Base-by-base conservation (phyloP, 1,140 invertebrate genomes). In the Lordiphosa collinella region DNA sequence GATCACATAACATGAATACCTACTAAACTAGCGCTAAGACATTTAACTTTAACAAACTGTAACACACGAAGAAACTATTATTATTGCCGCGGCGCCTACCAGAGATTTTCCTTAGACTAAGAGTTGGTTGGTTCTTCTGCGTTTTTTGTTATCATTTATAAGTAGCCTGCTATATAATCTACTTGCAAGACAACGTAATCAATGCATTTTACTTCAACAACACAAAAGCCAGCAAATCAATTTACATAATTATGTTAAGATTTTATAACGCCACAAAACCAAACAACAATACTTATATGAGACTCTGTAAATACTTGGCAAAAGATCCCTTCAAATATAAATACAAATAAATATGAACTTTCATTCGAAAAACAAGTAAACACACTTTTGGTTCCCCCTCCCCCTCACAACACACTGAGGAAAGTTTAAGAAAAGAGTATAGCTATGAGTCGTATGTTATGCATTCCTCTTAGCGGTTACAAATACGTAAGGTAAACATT, bases 241-340 rank as follows among this genome's bases (percentile, higher is more conserved):
- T 66, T 79, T 79, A 62, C 62, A 85, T 86, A 86, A 70, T 86
- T 85, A 85, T 74, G 79, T 85, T 85, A 85, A 85, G 79, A 80
- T 85, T 85, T 85, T 85, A 86, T 79, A 85, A 85, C 66, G 73
- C 70, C 71, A 70, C 59, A 62, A 70, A 60, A 70, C 56, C 56
- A 70, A 63, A 48, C 16, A 55, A 22, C 16, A 10, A 51, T 49
- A 76, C 55, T 54, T 58, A 61, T 59, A 71, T 62, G 54, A 73
- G 60, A 69, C 76, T 75, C 60, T 80, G 76, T 80, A 80, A 80
- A 84, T 84, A 79, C 50, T 60, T 79, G 54, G 78, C 53, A 66
- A 57, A 56, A 18, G 13, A 40, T 9, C 12, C 22, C n/a, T 12
- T 25, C 11, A 3, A 29, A 13, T 1, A 29, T 12, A 43, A 44